Evolutionary conservation across 2,113 vertebrate genomes (phyloP).

Genomic region (Aythya baeri): DNA sequence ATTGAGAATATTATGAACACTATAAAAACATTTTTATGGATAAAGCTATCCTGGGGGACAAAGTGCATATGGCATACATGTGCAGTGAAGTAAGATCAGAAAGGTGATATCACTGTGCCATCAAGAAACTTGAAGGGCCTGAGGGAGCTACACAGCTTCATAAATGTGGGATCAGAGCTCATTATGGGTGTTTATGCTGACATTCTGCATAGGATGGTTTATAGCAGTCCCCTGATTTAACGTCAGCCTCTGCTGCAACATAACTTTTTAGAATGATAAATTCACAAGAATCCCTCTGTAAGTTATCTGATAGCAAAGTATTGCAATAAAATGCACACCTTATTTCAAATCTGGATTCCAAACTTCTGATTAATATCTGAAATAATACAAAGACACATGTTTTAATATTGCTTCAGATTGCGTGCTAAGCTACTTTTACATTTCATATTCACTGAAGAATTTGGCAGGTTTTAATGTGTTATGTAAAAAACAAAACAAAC

Average conservation of each 20-base stretch:
- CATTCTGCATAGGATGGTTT: background rate
- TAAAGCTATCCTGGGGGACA: background rate
- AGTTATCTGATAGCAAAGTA: background rate
- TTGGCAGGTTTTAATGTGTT: background rate
- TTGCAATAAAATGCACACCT: background rate
- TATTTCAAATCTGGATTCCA: background rate
- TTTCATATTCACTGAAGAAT: background rate
- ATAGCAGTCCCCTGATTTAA: background rate
- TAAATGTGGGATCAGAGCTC: background rate
- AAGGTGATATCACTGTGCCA: background rate
- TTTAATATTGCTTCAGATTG: background rate
- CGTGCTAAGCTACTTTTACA: background rate
- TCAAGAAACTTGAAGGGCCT: constrained; percentile 1
- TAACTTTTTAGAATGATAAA: background rate
- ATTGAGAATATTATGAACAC: constrained; percentile 15
- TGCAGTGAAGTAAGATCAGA: background rate
- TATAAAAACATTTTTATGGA: constrained; percentile 9
- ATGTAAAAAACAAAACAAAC: background rate
- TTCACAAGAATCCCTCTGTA: background rate
- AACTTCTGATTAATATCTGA: background rate
- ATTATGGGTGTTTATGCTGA: background rate
- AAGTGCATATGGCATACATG: background rate
- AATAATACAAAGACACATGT: background rate
- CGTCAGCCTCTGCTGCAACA: background rate
- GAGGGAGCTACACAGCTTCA: background rate